Conservation (phyloP, 2,888 invertebrate species). For the Capitulum mitella region DNA sequence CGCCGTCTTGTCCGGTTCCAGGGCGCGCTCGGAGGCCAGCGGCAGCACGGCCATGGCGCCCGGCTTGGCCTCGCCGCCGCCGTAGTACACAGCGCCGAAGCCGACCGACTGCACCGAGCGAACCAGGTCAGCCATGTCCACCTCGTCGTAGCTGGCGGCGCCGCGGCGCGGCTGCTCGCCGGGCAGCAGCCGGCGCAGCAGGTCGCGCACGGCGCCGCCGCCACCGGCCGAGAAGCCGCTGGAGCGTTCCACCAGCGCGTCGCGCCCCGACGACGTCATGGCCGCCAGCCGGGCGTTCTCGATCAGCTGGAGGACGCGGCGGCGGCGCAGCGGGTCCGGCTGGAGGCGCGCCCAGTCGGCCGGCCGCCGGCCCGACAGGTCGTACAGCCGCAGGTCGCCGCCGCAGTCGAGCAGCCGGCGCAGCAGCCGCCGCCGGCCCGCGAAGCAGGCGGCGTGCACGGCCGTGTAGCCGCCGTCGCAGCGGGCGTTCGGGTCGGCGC, state of each 20-base stretch:
- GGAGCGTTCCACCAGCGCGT: constrained; percentile 32
- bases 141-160: neutral
- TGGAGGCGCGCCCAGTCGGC: constrained; percentile 38
- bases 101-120: constrained; percentile 34
- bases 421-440: constrained; percentile 42
- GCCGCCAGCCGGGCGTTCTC: constrained; percentile 37
- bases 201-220: neutral
- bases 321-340: constrained; percentile 33
- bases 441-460: constrained; percentile 44
- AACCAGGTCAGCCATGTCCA: constrained; percentile 33
- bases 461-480: constrained; percentile 44
- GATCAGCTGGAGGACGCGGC: constrained; percentile 35
- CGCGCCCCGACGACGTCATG: constrained; percentile 32
- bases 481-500: constrained; percentile 47
- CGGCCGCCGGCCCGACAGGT: constrained; percentile 42
- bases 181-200: constrained; percentile 1
- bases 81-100: constrained; percentile 34
- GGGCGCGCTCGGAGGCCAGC: constrained; percentile 31
- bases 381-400: constrained; percentile 46
- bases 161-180: neutral
- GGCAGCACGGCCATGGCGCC: neutral
- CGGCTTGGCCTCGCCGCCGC: neutral
- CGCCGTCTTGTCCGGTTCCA: constrained; percentile 32
- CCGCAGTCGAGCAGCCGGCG: constrained; percentile 43
- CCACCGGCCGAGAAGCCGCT: neutral